These are phyloP conservation scores for Neodiprion pinetum DNA, from an alignment of 1,140 invertebrate species.

Conservation along the genomic window DNA sequence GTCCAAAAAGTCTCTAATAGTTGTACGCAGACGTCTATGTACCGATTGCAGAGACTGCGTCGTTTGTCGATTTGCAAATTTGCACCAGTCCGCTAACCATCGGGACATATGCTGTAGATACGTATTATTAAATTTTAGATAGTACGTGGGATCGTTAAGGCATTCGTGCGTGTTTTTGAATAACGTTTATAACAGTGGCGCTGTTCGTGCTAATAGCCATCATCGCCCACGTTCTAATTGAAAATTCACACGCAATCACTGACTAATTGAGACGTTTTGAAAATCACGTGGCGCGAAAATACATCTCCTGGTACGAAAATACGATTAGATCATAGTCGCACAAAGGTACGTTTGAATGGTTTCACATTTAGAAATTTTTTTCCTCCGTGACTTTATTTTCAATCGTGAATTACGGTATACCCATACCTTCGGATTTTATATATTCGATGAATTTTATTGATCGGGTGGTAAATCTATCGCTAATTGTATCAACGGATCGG, in stretches of 20 bases:
- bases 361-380: neutral
- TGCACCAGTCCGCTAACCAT: neutral
- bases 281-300: slow-evolving; percentile 14
- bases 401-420: neutral
- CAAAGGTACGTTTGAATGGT: neutral
- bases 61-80: neutral
- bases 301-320: neutral
- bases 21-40: too few relatives aligned
- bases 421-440: too few relatives aligned
- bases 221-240: slow-evolving; percentile 26
- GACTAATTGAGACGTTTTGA: slow-evolving; percentile 18
- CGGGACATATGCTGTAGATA: neutral
- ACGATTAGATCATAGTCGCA: neutral
- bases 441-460: too few relatives aligned
- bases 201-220: slow-evolving; percentile 20
- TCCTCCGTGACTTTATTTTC: neutral
- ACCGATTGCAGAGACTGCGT: neutral
- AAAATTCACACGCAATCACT: slow-evolving; percentile 23
- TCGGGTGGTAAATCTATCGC: too few relatives aligned
- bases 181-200: neutral
- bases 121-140: neutral
- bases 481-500: too few relatives aligned
- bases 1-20: too few relatives aligned
- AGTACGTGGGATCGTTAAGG: neutral
- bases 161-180: neutral